These are phyloP conservation scores for Leuciscus idus DNA, from an alignment of 2,113 vertebrate species.

Conservation along the genomic window DNA sequence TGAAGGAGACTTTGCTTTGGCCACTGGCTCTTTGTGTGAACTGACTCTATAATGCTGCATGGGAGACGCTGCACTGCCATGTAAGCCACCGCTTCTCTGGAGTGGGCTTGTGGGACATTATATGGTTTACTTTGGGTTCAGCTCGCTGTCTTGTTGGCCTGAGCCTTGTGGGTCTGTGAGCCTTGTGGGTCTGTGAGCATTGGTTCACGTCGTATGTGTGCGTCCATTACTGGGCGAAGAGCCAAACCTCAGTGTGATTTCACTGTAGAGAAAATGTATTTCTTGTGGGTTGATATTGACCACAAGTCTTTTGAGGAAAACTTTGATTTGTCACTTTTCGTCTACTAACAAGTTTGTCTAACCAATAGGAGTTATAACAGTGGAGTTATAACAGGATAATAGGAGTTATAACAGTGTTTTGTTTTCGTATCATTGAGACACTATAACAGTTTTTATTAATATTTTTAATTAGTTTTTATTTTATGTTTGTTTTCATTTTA, in stretches of 20 bases:
- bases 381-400: too few relatives aligned
- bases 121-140: background rate
- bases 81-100: background rate
- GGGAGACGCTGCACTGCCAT: background rate
- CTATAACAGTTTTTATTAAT: background rate
- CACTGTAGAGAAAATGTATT: background rate
- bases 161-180: background rate
- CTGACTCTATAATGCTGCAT: background rate
- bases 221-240: background rate
- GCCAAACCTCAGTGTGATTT: constrained; percentile 8
- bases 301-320: background rate
- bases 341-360: background rate
- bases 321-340: background rate
- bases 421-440: background rate
- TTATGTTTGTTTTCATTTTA: background rate
- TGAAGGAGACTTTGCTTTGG: background rate
- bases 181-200: background rate
- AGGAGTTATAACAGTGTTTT: background rate
- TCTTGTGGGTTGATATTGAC: background rate
- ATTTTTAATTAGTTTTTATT: background rate
- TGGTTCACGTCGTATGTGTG: background rate
- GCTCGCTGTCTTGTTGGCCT: background rate
- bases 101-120: background rate
- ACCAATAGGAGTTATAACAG: too few relatives aligned
- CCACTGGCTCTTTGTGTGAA: background rate